Evolutionary conservation across 2,797 vertebrate species (phyloP).

Genomic region (Vespertilio murinus): DNA sequence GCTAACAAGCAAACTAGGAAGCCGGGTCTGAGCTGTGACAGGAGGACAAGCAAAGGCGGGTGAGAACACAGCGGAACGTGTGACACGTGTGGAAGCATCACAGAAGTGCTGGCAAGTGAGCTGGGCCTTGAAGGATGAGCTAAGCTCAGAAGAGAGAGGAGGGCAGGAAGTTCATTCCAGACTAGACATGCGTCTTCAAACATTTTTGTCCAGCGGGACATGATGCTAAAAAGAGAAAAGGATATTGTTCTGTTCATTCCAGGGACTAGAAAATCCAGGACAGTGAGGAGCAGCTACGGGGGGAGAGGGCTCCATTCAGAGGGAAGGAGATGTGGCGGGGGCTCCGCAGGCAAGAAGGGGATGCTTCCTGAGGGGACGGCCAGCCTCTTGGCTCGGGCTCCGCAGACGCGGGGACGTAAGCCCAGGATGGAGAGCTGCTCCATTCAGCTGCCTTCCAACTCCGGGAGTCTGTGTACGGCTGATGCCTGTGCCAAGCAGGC

Average conservation of each 20-base stretch:
- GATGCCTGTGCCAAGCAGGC: conserved; percentile 16
- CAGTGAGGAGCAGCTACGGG: not conserved
- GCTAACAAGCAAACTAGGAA: not conserved
- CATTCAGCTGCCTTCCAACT: conserved; percentile 8
- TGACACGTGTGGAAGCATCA: not conserved
- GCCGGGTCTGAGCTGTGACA: not conserved
- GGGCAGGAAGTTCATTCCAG: not conserved
- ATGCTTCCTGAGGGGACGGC: not conserved
- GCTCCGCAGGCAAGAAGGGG: not conserved
- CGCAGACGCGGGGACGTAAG: not conserved
- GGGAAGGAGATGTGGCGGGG: not conserved
- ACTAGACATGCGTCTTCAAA: not conserved
- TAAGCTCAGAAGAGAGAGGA: not conserved
- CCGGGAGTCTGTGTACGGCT: not conserved
- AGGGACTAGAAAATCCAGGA: not conserved
- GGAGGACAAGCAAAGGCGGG: not conserved
- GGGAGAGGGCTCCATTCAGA: not conserved
- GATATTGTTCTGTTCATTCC: not conserved
- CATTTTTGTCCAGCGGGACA: not conserved
- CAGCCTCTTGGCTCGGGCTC: not conserved
- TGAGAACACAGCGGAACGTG: not conserved
- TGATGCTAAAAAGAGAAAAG: conserved; percentile 19
- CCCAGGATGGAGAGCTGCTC: not conserved
- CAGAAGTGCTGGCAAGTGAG: not conserved
- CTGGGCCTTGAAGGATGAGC: not conserved